Evolutionary conservation across 2,888 invertebrate species (phyloP), one percentile per base, ranked within the genome.

Genomic region (Clitarchus hookeri): DNA sequence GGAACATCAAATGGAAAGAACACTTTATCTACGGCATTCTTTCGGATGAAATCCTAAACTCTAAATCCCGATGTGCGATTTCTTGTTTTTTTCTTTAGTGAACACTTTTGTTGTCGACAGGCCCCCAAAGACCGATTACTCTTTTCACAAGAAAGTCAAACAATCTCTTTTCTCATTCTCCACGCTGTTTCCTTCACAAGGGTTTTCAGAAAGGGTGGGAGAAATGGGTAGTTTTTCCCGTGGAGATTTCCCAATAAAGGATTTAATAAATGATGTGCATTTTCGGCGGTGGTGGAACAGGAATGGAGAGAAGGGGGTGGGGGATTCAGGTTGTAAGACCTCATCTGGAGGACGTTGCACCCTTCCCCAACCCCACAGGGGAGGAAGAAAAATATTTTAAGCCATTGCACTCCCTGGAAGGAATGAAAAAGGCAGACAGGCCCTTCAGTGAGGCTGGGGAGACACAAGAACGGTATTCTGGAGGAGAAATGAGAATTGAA

Each of bases 151-250:
- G 65, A 65, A 65, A 65, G 65, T 65, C 65, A 65, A 65, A 65
- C 65, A 65, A 65, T 65, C 65, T 65, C 65, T 65, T n/a, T 65
- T n/a, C 65, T 65, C 65, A 65, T 65, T 65, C 65, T 65, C 65
- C 65, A 65, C 65, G 65, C n/a, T 65, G 65, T 65, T 65, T 65
- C 65, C 65, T 65, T 65, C 65, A n/a, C n/a, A 65, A 65, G 65
- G 65, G 23, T 65, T 65, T n/a, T 9, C 8, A 23, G 65, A 65
- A n/a, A 65, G 8, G 65, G 48, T 6, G 11, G 48, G 4, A 53
- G 13, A 23, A 23, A 65, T 6, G 65, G 23, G 65, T 65, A 65
- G 65, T 65, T 65, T 65, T 65, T 19, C 65, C 65, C n/a, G 65
- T n/a, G 65, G 65, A 65, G 65, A 65, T 65, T 65, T 65, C 65